These are phyloP conservation scores for Dysdera silvatica DNA, from an alignment of 1,140 invertebrate species.

Conservation along the genomic window DNA sequence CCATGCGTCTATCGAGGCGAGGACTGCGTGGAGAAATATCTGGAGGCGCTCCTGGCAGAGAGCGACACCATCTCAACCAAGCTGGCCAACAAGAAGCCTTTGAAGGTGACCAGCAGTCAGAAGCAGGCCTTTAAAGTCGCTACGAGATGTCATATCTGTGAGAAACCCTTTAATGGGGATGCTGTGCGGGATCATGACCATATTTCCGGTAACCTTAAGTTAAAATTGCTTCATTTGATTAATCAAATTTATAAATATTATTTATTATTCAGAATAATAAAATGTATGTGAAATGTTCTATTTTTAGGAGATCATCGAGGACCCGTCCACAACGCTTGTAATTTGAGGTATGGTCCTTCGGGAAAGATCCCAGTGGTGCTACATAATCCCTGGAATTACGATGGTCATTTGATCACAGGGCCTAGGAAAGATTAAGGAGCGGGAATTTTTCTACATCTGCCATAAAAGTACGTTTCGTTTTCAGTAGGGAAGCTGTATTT, in stretches of 20 bases:
- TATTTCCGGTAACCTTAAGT: no score
- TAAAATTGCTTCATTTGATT: no score
- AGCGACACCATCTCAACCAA: no score
- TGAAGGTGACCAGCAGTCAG: not conserved
- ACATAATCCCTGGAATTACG: conserved; percentile 2
- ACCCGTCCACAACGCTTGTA: not conserved
- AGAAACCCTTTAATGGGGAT: not conserved
- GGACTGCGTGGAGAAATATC: not conserved
- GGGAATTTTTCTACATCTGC: not conserved
- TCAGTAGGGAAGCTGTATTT: not conserved
- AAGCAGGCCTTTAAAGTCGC: not conserved
- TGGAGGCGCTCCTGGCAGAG: not conserved
- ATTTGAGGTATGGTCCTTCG: not conserved
- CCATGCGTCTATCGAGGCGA: not conserved
- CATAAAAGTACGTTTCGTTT: conserved; percentile 3
- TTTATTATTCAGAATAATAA: no score
- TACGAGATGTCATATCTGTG: not conserved
- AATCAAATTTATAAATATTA: no score
- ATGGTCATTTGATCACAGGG: not conserved
- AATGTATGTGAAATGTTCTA: no score
- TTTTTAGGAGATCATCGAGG: not conserved
- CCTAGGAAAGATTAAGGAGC: not conserved
- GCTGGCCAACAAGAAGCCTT: no score
- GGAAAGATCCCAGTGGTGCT: conserved; percentile 1
- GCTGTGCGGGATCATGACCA: not conserved